Evolutionary conservation across 2,113 vertebrate genomes (phyloP), one percentile per base, ranked within the genome.

Genomic region (Abramis brama): DNA sequence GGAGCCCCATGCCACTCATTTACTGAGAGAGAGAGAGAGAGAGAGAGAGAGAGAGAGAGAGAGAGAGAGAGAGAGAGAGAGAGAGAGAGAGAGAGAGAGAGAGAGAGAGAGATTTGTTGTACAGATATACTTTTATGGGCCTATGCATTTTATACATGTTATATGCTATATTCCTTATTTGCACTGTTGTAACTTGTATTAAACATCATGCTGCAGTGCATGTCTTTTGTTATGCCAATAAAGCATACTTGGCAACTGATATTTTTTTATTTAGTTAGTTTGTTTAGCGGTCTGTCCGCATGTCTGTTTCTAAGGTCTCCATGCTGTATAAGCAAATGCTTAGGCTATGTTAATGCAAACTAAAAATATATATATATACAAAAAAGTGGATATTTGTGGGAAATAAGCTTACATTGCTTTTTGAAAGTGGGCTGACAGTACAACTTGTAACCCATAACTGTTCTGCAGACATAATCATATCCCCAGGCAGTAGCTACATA

Each of bases 1-100:
- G 77, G 81, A 84, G 81, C 82, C 59, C 93, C 86, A 86, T 88
- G 91, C 87, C 93, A 89, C 91, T 92, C 89, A 91, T 90, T 91
- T 90, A 79, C 71, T 19, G n/a, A 80, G 5, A 27, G 13, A 62
- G n/a, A 64, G 7, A 45, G 33, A 33, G 33, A 33, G 33, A 33
- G 33, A 33, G 33, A 33, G 33, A 33, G 33, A 33, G 33, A 33
- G 33, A 33, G 33, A 33, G 33, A 33, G 33, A 33, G 33, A 33
- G 6, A 43, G 6, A 43, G 39, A 43, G 39, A 43, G 39, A 43
- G 39, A 39, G 39, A 39, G 39, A 39, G 39, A 39, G 39, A 39
- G 39, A 39, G 39, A 39, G 39, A 39, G 39, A 39, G 39, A 39
- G 39, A 39, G 39, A 39, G 36, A 39, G 36, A 39, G 36, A 39